Percentiles rank a stretch among this genome's conserved stretches.
phyloP scores from a whole-genome alignment of 2,113 vertebrate species.

The Entelurus aequoreus region DNA sequence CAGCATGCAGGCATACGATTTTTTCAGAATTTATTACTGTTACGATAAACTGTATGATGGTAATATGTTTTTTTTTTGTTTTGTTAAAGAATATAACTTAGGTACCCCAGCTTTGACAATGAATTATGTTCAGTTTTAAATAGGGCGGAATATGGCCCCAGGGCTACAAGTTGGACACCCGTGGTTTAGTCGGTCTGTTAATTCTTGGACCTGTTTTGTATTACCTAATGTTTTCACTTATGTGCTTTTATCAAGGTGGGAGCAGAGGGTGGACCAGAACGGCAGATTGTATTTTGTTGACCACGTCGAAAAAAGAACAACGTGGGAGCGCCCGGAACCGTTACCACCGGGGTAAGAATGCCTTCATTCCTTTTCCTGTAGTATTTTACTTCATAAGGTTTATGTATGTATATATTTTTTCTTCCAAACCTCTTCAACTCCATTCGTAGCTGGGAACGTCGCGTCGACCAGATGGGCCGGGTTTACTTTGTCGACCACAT shows the following conservation, averaged over 20 bases:
- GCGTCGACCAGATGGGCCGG: slow-evolving; percentile 92
- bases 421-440: neutral
- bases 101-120: no score
- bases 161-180: neutral
- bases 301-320: slow-evolving; percentile 96
- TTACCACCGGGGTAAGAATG: slow-evolving; percentile 84
- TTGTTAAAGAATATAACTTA: no score
- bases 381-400: neutral
- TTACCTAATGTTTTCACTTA: slow-evolving; percentile 1
- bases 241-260: slow-evolving; percentile 79
- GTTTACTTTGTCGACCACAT: slow-evolving; percentile 98
- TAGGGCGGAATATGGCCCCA: no score
- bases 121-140: no score
- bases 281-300: slow-evolving; percentile 94
- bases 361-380: slow-evolving; percentile 5
- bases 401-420: neutral
- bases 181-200: neutral
- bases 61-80: no score
- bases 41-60: no score
- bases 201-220: neutral
- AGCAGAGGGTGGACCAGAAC: slow-evolving; percentile 91
- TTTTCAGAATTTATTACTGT: no score
- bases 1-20: no score
- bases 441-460: slow-evolving; percentile 85
- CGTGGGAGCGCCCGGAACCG: slow-evolving; percentile 94